phyloP scores from a whole-genome alignment of 2,113 vertebrate genomes.

The Sylvicapra grimmia region DNA sequence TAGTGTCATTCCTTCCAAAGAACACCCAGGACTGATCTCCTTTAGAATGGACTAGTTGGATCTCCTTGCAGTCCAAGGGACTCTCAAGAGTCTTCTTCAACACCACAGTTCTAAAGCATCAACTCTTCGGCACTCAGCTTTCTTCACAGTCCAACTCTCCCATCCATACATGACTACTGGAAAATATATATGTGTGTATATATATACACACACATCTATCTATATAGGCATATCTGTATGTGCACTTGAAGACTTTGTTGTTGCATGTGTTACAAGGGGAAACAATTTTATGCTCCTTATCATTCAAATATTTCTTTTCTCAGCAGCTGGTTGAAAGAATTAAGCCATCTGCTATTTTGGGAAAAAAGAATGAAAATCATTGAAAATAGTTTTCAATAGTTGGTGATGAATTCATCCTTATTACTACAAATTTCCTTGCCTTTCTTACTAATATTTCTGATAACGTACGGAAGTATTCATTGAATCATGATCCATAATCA shows the following conservation, averaged over 20 bases:
- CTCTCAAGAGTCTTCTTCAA: too few species aligned
- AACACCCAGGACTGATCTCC: rapidly evolving
- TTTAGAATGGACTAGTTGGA: too few species aligned
- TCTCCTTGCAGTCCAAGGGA: too few species aligned
- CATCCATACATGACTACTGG: too few species aligned
- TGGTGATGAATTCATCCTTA: constrained; percentile 59
- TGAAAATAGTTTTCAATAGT: constrained; percentile 56
- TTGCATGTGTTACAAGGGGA: neutral
- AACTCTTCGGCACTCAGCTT: rapidly evolving
- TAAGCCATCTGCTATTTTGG: constrained; percentile 67
- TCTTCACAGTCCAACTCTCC: too few species aligned
- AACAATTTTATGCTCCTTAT: constrained; percentile 10
- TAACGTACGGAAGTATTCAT: neutral
- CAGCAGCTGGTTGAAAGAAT: constrained; percentile 64
- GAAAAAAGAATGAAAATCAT: constrained; percentile 34
- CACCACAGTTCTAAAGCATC: too few species aligned
- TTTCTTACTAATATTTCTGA: constrained; percentile 52
- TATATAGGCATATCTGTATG: neutral
- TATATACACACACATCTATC: neutral
- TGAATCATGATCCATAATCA: constrained; percentile 58
- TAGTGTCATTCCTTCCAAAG: too few species aligned
- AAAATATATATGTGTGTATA: neutral
- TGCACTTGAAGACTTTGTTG: neutral
- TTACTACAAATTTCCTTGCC: constrained; percentile 47
- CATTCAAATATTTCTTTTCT: constrained; percentile 48